Base-by-base conservation (phyloP, 2,113 vertebrate genomes). In the Atractosteus spatula region DNA sequence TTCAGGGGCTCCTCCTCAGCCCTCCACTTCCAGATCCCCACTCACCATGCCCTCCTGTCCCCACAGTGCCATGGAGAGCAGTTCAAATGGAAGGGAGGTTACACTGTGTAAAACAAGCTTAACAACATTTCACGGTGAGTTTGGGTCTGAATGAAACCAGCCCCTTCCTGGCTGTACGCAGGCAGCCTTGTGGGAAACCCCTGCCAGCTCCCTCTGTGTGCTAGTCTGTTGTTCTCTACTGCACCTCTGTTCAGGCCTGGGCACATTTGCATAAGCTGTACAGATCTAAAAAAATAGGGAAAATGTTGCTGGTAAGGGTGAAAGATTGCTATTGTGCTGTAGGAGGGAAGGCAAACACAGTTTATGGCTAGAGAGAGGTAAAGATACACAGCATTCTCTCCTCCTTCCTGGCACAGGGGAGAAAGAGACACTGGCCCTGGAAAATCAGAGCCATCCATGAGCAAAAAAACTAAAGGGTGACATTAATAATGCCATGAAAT, bases 261-360 rank as follows among this genome's bases (percentile, higher is more conserved):
- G n/a, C 10, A 47, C 59, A 72, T 72, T 72, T 65, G 45, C 71
- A 72, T 72, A 72, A 65, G 55, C 62, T 72, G 71, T 54, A 72
- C 55, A 72, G 71, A 66, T 66, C 65, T 63, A 55, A 62, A 79
- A 70, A 12, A 70, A 55, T 54, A 80, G 75, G 69, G 76, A 81
- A 77, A 84, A 70, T 74, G 81, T 80, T 84, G 88, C 83, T 80
- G 83, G 82, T 79, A 70, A 67, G 72, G 8, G 77, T 83, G 81
- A 89, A 87, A 83, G 84, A 77, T 76, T 61, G 65, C 81, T 75
- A 84, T 88, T 89, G 85, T 88, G 74, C 7, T 68, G 80, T 80
- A 75, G 64, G 66, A 74, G 64, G 69, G 77, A 65, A 7, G 55
- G 17, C 5, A 5, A 51, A 51, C 47, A 51, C 47, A 51, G 47